Conservation (phyloP, 2,888 invertebrate genomes). For the Lepidochitona cinerea region DNA sequence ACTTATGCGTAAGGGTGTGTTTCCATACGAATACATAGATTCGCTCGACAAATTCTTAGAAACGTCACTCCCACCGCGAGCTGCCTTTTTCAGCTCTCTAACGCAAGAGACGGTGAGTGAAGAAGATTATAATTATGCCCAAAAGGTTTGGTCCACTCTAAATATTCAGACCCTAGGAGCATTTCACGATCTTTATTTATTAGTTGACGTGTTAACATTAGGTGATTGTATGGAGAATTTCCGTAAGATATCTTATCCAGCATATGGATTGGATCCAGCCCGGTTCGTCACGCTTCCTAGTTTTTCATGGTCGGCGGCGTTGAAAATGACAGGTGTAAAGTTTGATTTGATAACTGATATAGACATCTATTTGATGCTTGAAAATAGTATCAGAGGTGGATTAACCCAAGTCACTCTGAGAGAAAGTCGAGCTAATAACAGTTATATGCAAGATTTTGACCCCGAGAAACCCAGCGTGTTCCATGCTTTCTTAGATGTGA, state of each 20-base stretch:
- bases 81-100: conserved; percentile 26
- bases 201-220: conserved; percentile 48
- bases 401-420: conserved; percentile 31
- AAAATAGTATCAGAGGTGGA: conserved; percentile 22
- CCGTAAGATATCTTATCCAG: conserved; percentile 36
- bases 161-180: conserved; percentile 32
- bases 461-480: conserved; percentile 26
- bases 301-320: conserved; percentile 52
- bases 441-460: conserved; percentile 30
- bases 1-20: not conserved
- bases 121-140: conserved; percentile 35
- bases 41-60: conserved; percentile 8
- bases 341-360: conserved; percentile 45
- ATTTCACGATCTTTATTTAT: conserved; percentile 40
- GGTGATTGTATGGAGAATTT: conserved; percentile 60
- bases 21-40: not conserved
- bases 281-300: conserved; percentile 49
- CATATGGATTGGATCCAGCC: conserved; percentile 46
- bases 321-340: conserved; percentile 42
- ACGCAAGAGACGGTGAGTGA: conserved; percentile 18
- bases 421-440: conserved; percentile 48
- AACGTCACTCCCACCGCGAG: conserved; percentile 15
- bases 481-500: not conserved
- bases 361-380: conserved; percentile 40
- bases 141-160: conserved; percentile 31